These are phyloP conservation scores for Collichthys lucidus DNA, from an alignment of 2,113 vertebrate genomes.

Conservation along the genomic window DNA sequence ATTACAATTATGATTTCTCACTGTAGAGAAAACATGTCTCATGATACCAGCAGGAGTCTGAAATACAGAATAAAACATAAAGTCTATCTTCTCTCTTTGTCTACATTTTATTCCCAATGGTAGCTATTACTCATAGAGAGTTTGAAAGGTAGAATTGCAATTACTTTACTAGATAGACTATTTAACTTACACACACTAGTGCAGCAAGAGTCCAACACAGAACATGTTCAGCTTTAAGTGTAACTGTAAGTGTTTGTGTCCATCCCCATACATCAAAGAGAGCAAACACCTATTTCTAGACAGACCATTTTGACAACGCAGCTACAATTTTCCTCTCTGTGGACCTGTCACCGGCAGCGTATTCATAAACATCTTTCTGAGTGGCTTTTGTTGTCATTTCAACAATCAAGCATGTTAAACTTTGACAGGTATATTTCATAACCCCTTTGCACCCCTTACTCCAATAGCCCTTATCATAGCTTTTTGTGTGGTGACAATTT, in stretches of 20 bases:
- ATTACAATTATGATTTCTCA: not conserved
- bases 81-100: not conserved
- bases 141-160: not conserved
- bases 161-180: not conserved
- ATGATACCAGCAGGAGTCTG: slow-evolving; percentile 2
- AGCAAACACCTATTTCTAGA: not conserved
- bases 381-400: not conserved
- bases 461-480: not conserved
- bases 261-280: not conserved
- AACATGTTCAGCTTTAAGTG: not conserved
- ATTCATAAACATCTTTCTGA: not conserved
- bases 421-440: not conserved
- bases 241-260: not conserved
- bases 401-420: not conserved
- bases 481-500: not conserved
- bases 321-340: no score
- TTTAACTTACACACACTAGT: not conserved
- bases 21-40: not conserved
- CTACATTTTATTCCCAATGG: not conserved
- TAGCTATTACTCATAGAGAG: not conserved
- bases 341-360: not conserved
- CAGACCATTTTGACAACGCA: not conserved
- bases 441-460: not conserved
- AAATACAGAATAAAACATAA: not conserved
- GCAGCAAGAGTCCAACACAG: not conserved